Conservation (phyloP, 2,888 invertebrate genomes). For the Hemithea aestivaria region DNA sequence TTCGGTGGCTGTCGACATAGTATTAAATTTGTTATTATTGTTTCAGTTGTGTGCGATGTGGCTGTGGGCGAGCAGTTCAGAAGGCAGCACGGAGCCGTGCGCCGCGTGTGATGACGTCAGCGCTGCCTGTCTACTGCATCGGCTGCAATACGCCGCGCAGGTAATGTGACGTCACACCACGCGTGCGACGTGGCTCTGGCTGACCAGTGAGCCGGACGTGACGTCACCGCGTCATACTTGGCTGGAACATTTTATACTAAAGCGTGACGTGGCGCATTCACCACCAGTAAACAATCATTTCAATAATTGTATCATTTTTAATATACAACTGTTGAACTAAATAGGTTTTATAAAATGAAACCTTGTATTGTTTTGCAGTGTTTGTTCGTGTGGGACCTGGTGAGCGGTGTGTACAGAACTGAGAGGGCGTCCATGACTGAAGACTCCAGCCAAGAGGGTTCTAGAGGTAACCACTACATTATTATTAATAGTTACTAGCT, state of each 20-base stretch:
- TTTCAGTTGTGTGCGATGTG: constrained; percentile 72
- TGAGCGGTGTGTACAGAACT: constrained; percentile 69
- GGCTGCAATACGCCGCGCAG: constrained; percentile 72
- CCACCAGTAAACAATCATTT: background rate
- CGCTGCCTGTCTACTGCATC: constrained; percentile 59
- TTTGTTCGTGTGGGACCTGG: constrained; percentile 72
- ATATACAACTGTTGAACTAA: no score
- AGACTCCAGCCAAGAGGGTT: constrained; percentile 67
- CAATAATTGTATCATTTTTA: no score
- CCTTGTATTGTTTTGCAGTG: constrained; percentile 60
- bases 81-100: constrained; percentile 39
- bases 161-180: no score
- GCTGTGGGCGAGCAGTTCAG: constrained; percentile 67
- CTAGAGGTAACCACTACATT: constrained; percentile 57
- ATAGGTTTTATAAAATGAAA: no score
- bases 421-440: constrained; percentile 71
- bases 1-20: no score
- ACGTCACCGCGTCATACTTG: no score
- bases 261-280: no score
- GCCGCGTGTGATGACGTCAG: constrained; percentile 56
- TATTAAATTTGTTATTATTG: no score
- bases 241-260: no score
- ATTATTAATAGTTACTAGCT: no score
- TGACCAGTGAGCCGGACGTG: no score
- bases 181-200: no score